Conservation (phyloP, 2,113 vertebrate species). For the Synchiropus splendidus region DNA sequence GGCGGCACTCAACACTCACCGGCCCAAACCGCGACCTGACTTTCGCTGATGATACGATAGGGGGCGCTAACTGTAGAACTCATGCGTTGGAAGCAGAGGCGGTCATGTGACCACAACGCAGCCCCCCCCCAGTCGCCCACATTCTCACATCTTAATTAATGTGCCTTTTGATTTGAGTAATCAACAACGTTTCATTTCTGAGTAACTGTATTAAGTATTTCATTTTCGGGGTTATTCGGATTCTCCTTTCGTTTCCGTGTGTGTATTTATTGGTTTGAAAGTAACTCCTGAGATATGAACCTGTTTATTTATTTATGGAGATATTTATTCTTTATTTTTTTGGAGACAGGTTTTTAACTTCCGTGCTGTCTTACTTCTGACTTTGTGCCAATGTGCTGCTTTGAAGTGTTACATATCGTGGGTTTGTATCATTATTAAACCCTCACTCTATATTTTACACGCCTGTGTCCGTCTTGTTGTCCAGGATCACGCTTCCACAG, state of each 20-base stretch:
- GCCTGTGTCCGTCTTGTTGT: not conserved
- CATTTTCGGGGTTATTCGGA: conserved; percentile 30
- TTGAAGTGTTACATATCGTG: conserved; percentile 76
- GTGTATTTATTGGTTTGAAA: conserved; percentile 73
- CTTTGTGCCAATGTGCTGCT: conserved; percentile 77
- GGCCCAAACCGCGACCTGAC: too few relatives aligned
- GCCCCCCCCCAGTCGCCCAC: conserved; percentile 45
- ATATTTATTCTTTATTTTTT: conserved; percentile 76
- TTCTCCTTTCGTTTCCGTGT: conserved; percentile 62
- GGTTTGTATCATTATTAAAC: conserved; percentile 78
- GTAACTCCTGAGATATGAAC: conserved; percentile 70
- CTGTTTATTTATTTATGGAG: conserved; percentile 75
- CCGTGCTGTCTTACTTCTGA: conserved; percentile 74
- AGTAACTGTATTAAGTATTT: conserved; percentile 69
- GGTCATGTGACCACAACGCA: conserved; percentile 44
- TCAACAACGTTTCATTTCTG: conserved; percentile 70
- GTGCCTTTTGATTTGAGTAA: conserved; percentile 78
- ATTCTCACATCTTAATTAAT: conserved; percentile 76
- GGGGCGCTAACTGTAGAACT: too few relatives aligned
- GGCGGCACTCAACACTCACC: too few relatives aligned
- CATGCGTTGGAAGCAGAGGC: conserved; percentile 22
- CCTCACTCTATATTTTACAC: conserved; percentile 75
- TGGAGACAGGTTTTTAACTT: conserved; percentile 73
- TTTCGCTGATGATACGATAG: too few relatives aligned
- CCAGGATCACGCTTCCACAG: not conserved